These are phyloP conservation scores for Philopedon plagiatum DNA, from an alignment of 2,888 invertebrate genomes.

Conservation along the genomic window DNA sequence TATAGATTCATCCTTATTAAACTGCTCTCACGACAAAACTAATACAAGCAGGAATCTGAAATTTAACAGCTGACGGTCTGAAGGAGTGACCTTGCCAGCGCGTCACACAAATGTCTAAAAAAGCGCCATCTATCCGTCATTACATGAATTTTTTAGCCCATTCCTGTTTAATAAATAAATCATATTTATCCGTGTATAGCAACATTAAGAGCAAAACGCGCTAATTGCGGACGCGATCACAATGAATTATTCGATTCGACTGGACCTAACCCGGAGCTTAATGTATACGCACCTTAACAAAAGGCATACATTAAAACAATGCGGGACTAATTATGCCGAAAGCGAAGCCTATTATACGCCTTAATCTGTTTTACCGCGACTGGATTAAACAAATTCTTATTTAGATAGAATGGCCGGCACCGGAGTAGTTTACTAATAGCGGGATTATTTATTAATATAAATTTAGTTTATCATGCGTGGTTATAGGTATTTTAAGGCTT, in stretches of 20 bases:
- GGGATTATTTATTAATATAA: conserved; percentile 36
- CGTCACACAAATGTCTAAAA: no score
- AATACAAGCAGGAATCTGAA: no score
- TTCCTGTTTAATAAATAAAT: no score
- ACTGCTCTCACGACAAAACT: no score
- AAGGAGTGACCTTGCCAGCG: no score
- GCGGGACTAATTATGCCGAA: conserved; percentile 55
- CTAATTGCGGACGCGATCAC: conserved; percentile 26
- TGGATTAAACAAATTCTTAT: conserved; percentile 60
- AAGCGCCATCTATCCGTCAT: no score
- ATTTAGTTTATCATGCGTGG: conserved; percentile 1
- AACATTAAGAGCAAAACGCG: conserved; percentile 1
- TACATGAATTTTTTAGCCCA: no score
- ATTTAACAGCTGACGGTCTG: no score
- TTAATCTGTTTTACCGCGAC: conserved; percentile 56
- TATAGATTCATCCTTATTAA: no score
- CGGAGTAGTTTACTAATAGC: conserved; percentile 15
- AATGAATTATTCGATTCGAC: conserved; percentile 48
- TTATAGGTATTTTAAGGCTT: no score
- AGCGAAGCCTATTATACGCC: conserved; percentile 58
- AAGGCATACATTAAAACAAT: conserved; percentile 54
- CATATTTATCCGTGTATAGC: conserved; percentile 5
- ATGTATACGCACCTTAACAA: conserved; percentile 45
- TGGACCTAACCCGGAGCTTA: conserved; percentile 44
- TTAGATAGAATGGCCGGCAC: conserved; percentile 54